Base-by-base conservation (phyloP, 30 jellyfish, hydroid and myxozoan species). In the Aurelia coerulea region DNA sequence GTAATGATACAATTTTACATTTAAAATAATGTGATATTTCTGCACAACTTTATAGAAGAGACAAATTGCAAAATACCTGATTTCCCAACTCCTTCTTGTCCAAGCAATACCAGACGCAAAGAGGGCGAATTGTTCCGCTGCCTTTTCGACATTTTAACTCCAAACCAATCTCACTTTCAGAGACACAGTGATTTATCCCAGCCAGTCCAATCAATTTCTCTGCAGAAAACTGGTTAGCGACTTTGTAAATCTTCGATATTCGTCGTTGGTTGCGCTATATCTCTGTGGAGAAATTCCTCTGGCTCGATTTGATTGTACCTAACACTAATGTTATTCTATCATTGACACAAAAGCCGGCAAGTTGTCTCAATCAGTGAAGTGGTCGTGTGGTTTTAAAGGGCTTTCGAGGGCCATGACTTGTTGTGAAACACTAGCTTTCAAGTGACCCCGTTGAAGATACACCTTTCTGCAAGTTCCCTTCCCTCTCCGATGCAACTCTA, bases 61-160 rank as follows among this genome's bases (percentile, higher is more conserved):
- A 5, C 5, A 46, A 46, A 46, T 13, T 46, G 0, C 14, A 46
- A 46, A 5, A 2, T 60, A 90, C 97, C 97, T 60, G 97, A 83
- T 72, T 90, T 90, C 51, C 97, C 97, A 60, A 90, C 97, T 19
- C 97, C 97, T 73, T 84, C 90, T 52, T 83, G 85, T 18, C 97
- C 97, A 9, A 90, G 79, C 84, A 90, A 64, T 0, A 84, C 92
- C 34, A 90, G 78, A 50, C 85, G 63, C 49, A 84, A 31, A 51
- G 89, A 75, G 3, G 97, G 97, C 33, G 72, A 83, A 37, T 79
- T 76, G 65, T 87, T 87, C 75, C 97, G 62, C 60, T 89, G 97
- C 11, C 97, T 64, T 72, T 90, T 90, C 73, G 97, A 90, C 94
- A 90, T 83, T 46, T 46, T 9, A 9, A 9, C 56, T 46, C 56